Evolutionary conservation across 2,888 invertebrate species (phyloP).

Genomic region (Tiliacea citrago): DNA sequence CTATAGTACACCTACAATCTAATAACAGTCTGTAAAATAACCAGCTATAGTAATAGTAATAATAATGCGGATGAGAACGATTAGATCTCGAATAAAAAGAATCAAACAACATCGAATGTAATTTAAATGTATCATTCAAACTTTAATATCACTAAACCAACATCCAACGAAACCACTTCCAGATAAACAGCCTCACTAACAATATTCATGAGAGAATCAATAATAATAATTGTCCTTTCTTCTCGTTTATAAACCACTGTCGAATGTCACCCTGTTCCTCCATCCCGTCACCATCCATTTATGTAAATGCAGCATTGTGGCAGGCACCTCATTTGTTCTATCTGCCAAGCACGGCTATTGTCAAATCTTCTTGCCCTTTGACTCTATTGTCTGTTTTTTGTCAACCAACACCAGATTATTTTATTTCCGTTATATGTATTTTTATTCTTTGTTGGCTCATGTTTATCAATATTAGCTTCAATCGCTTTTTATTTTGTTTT

Average conservation of each 20-base stretch:
- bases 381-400: slow-evolving; percentile 90
- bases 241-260: slow-evolving; percentile 64
- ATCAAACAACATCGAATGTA: neutral
- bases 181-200: slow-evolving; percentile 65
- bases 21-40: neutral
- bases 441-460: slow-evolving; percentile 80
- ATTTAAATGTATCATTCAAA: slow-evolving; percentile 11
- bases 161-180: slow-evolving; percentile 49
- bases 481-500: slow-evolving; percentile 51
- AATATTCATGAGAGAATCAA: slow-evolving; percentile 75
- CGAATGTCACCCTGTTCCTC: slow-evolving; percentile 74
- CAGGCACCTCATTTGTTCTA: slow-evolving; percentile 87
- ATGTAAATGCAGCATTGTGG: slow-evolving; percentile 89
- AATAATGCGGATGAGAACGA: neutral
- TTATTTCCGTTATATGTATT: slow-evolving; percentile 88
- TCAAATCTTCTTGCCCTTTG: slow-evolving; percentile 87
- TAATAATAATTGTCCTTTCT: slow-evolving; percentile 74
- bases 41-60: neutral
- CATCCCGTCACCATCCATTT: slow-evolving; percentile 75
- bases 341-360: slow-evolving; percentile 82
- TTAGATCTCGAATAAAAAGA: neutral
- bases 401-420: slow-evolving; percentile 85
- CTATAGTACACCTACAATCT: too few species aligned
- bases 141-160: slow-evolving; percentile 45
- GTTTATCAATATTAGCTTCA: slow-evolving; percentile 77